Conservation (phyloP, 1,140 invertebrate species). For the Telenomus remus region DNA sequence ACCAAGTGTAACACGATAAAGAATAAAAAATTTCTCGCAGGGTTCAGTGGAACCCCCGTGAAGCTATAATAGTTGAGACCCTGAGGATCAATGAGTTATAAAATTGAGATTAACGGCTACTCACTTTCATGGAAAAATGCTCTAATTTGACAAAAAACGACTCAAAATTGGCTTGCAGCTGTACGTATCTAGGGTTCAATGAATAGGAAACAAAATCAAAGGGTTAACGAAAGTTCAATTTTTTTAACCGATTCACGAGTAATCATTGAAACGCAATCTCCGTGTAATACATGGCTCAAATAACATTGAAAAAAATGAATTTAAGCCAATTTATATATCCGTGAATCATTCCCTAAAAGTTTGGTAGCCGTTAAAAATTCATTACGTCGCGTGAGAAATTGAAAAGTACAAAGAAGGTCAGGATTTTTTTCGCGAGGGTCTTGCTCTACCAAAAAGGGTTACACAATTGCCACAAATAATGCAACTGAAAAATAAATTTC, state of each 20-base stretch:
- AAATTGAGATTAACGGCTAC: constrained; percentile 69
- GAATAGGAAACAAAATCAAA: constrained; percentile 29
- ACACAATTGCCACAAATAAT: neutral
- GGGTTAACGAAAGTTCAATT: constrained; percentile 45
- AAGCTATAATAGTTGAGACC: constrained; percentile 56
- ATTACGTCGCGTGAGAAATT: constrained; percentile 47
- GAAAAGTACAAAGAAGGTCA: constrained; percentile 19
- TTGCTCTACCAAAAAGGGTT: neutral
- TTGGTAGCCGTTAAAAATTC: constrained; percentile 28
- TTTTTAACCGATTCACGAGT: constrained; percentile 69
- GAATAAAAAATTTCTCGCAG: constrained; percentile 17
- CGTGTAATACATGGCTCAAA: constrained; percentile 64
- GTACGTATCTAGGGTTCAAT: constrained; percentile 16
- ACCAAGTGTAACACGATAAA: constrained; percentile 25
- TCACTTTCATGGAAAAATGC: constrained; percentile 62
- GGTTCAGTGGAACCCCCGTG: constrained; percentile 29
- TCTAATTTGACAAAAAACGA: constrained; percentile 63
- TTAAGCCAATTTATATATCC: constrained; percentile 46
- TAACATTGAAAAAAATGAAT: constrained; percentile 59
- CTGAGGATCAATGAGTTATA: constrained; percentile 64
- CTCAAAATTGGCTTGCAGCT: constrained; percentile 60
- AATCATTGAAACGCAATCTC: constrained; percentile 64
- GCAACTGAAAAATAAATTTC: too few relatives aligned
- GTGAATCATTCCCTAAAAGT: constrained; percentile 9
- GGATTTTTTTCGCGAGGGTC: constrained; percentile 1